Evolutionary conservation across 2,113 vertebrate genomes (phyloP).

Genomic region (Myrmecophaga tridactyla): DNA sequence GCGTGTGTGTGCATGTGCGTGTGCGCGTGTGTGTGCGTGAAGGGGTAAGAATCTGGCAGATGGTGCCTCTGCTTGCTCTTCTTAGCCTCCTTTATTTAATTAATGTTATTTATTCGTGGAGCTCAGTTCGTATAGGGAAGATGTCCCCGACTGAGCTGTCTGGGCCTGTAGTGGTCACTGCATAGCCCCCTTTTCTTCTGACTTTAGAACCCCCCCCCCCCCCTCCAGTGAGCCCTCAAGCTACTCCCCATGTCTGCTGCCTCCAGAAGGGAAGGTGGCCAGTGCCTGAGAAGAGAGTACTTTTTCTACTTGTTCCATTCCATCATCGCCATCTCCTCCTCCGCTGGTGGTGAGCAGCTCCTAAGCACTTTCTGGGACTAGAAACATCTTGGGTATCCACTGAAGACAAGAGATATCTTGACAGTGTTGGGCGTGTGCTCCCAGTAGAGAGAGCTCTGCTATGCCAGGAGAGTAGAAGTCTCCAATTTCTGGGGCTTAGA

Average conservation of each 20-base stretch:
- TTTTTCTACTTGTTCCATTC: neutral
- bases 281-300: constrained; percentile 33
- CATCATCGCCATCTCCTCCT: neutral
- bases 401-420: neutral
- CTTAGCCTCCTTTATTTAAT: constrained; percentile 84
- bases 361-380: constrained; percentile 4
- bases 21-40: neutral
- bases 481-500: neutral
- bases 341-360: neutral
- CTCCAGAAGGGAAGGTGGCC: constrained; percentile 27
- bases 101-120: constrained; percentile 85
- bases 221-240: neutral
- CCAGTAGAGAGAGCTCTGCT: neutral
- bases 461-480: neutral
- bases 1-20: neutral
- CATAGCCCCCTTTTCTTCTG: constrained; percentile 35
- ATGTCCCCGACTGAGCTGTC: constrained; percentile 12
- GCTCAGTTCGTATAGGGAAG: constrained; percentile 38
- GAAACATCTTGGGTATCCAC: neutral
- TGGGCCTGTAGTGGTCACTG: constrained; percentile 29
- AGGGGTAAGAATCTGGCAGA: constrained; percentile 26
- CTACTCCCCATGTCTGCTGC: neutral
- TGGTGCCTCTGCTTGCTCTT: constrained; percentile 3
- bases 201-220: neutral
- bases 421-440: neutral